Base-by-base conservation (phyloP, 2,113 vertebrate species). In the Cyprinodon variegatus region DNA sequence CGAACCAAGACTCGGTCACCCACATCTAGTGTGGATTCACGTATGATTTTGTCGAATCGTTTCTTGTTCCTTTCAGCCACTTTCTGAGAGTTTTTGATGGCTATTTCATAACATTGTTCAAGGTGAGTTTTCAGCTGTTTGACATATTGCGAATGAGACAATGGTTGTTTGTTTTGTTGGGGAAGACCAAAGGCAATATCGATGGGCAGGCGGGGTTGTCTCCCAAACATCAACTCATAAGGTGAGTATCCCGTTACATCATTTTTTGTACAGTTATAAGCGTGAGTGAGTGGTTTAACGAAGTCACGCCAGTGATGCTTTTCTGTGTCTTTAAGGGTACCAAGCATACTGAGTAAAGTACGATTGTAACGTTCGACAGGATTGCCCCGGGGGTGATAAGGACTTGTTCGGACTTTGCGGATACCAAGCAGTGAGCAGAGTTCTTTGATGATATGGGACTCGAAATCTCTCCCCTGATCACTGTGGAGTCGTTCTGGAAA, bases 71-170 rank as follows among this genome's bases (percentile, higher is more conserved):
- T 61, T 14, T 61, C 22, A 36, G 60, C 60, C 22, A 61, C 60
- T 29, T 61, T 61, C 22, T 29, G 60, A 61, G 60, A 61, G 29
- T 61, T 61, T 61, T 61, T 29, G 37, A 61, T 61, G 60, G 29
- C 60, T 12, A 61, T 29, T 29, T 61, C 22, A 61, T 61, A 61
- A 61, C 60, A 37, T 37, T 36, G 22, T 36, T 61, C 22, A 6
- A 61, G 29, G 60, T 61, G 60, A 61, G 60, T 36, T 61, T 11
- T 61, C 60, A 61, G 60, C 10, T 37, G 29, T 12, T 14, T 61
- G 11, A 61, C 60, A 61, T 61, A 61, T 29, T 61, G 60, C 11
- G 22, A 61, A 11, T 61, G 60, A 12, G 60, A 36, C 29, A 29
- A 29, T 29, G 29, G 37, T 29, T 61, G 60, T n/a, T 36, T 12